A percentile compares a stretch with the other conserved stretches of the same genome.
Conservation (phyloP, 2,888 invertebrate species). For the Synanthedon tipuliformis region DNA sequence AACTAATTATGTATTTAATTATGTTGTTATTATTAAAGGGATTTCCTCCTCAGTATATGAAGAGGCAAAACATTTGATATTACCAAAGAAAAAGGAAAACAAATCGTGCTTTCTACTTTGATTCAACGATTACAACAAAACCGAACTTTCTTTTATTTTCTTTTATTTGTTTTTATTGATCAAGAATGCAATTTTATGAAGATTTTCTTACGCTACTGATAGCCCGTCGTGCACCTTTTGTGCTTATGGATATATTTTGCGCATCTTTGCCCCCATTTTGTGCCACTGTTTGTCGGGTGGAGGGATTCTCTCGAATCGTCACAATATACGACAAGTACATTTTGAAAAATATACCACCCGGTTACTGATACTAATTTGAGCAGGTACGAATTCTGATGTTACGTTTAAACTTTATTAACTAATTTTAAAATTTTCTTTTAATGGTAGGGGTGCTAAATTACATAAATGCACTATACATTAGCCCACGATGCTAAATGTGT, state of each 20-base stretch:
- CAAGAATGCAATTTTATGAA: slow-evolving; percentile 14
- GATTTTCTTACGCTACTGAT: background rate
- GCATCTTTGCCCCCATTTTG: slow-evolving; percentile 40
- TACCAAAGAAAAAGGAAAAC: too few relatives aligned
- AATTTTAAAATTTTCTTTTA: too few relatives aligned
- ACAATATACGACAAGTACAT: slow-evolving; percentile 59
- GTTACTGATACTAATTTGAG: slow-evolving; percentile 53
- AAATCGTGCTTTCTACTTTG: background rate
- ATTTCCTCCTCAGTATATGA: too few relatives aligned
- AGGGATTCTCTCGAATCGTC: slow-evolving; percentile 31
- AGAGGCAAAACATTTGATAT: too few relatives aligned
- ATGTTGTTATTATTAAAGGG: too few relatives aligned
- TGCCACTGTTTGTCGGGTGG: slow-evolving; percentile 17
- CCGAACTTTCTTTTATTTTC: background rate
- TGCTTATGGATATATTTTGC: slow-evolving; percentile 30
- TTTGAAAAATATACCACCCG: slow-evolving; percentile 60
- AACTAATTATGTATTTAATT: too few relatives aligned
- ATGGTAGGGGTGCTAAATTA: too few relatives aligned
- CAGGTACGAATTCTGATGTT: slow-evolving; percentile 28
- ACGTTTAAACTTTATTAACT: too few relatives aligned
- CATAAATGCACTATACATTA: too few relatives aligned
- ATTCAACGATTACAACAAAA: background rate
- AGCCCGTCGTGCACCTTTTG: background rate
- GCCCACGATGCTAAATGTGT: too few relatives aligned
- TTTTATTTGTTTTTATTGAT: too few relatives aligned